These are phyloP conservation scores for Micrasema longulum DNA, from an alignment of 1,140 invertebrate genomes.

Conservation along the genomic window DNA sequence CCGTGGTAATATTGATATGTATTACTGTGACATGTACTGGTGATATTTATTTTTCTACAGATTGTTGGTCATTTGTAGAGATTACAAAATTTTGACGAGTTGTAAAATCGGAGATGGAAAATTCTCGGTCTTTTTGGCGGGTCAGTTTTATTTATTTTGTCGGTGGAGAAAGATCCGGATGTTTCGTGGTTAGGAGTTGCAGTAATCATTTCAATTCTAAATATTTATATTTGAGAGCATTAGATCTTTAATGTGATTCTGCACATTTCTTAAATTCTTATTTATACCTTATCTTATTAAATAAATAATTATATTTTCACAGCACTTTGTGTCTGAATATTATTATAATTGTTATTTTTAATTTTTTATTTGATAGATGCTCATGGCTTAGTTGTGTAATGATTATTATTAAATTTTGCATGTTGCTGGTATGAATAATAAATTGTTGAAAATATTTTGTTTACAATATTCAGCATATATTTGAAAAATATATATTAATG, in stretches of 20 bases:
- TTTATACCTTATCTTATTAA: too few species aligned
- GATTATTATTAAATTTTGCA: too few species aligned
- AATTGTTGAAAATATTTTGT: neutral
- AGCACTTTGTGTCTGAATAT: too few species aligned
- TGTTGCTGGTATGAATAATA: constrained; percentile 18
- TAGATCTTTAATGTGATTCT: too few species aligned
- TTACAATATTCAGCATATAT: constrained; percentile 17
- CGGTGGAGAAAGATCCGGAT: constrained; percentile 27
- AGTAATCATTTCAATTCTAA: too few species aligned
- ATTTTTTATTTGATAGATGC: too few species aligned
- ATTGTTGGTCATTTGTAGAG: constrained; percentile 17
- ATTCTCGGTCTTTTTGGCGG: constrained; percentile 10
- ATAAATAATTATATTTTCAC: too few species aligned
- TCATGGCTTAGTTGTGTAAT: too few species aligned
- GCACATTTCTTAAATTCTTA: too few species aligned
- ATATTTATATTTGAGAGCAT: too few species aligned
- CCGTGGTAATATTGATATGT: constrained; percentile 28
- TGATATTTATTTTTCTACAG: constrained; percentile 39
- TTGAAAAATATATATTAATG: constrained; percentile 18
- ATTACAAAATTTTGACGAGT: constrained; percentile 20
- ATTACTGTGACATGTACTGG: constrained; percentile 40
- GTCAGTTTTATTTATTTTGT: constrained; percentile 10
- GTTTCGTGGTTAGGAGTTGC: too few species aligned
- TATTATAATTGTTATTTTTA: too few species aligned
- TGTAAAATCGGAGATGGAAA: neutral